Percentiles rank a stretch among this genome's conserved stretches.
phyloP scores from a whole-genome alignment of 2,113 vertebrate genomes.

The Microcebus tavaratra region DNA sequence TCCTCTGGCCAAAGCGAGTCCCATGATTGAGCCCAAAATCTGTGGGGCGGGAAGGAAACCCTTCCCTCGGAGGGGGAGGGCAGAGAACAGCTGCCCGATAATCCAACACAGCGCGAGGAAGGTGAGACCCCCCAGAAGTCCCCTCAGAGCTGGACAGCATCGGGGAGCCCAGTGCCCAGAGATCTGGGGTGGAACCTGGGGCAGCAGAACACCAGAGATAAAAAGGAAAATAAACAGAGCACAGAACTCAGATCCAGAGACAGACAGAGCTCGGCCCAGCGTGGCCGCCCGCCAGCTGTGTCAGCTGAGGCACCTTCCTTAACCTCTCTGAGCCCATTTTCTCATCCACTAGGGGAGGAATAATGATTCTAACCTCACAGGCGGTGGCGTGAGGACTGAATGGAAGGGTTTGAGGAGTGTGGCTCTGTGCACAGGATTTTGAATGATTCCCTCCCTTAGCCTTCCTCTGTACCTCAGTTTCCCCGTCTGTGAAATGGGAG shows the following conservation, averaged over 20 bases:
- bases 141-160: not conserved
- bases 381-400: not conserved
- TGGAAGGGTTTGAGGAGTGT: not conserved
- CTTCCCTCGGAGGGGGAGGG: not conserved
- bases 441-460: too few relatives aligned
- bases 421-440: not conserved
- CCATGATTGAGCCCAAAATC: not conserved
- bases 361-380: not conserved
- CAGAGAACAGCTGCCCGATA: not conserved
- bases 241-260: not conserved
- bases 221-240: not conserved
- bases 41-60: not conserved
- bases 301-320: not conserved
- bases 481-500: not conserved
- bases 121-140: not conserved
- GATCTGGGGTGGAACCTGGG: not conserved
- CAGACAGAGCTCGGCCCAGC: not conserved
- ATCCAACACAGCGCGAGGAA: too few relatives aligned
- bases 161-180: not conserved
- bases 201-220: not conserved
- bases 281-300: not conserved
- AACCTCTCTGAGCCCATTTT: not conserved
- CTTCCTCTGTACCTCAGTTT: not conserved
- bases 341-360: not conserved
- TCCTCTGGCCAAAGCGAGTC: not conserved